Evolutionary conservation across 1,140 invertebrate genomes (phyloP).

Genomic region (Anadara kagoshimensis): DNA sequence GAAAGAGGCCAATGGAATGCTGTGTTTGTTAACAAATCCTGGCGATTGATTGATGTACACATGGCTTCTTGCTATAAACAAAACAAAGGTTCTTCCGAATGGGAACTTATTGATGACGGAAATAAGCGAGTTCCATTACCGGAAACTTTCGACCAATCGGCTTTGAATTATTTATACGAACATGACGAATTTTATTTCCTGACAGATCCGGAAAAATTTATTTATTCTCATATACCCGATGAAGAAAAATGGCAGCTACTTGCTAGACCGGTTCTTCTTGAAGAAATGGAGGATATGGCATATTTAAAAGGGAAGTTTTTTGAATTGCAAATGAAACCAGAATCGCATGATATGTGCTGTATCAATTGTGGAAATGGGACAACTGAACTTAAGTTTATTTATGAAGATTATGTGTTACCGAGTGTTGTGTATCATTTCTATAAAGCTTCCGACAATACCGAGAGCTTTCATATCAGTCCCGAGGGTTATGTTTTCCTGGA

Average conservation of each 20-base stretch:
- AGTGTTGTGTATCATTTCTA: slow-evolving; percentile 48
- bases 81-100: slow-evolving; percentile 38
- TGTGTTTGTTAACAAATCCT: slow-evolving; percentile 46
- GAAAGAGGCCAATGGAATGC: slow-evolving; percentile 45
- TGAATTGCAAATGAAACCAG: slow-evolving; percentile 38
- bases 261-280: slow-evolving; percentile 44
- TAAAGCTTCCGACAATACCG: slow-evolving; percentile 27
- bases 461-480: slow-evolving; percentile 16
- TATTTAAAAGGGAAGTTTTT: slow-evolving; percentile 50
- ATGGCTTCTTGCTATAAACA: slow-evolving; percentile 43
- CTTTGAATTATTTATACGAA: slow-evolving; percentile 40
- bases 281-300: slow-evolving; percentile 47
- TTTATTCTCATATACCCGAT: slow-evolving; percentile 76
- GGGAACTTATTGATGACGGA: slow-evolving; percentile 54
- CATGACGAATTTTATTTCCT: slow-evolving; percentile 73
- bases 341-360: slow-evolving; percentile 35
- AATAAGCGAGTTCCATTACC: slow-evolving; percentile 20
- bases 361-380: slow-evolving; percentile 40
- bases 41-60: slow-evolving; percentile 52
- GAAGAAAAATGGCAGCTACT: slow-evolving; percentile 60
- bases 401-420: slow-evolving; percentile 29
- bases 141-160: slow-evolving; percentile 26
- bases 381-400: slow-evolving; percentile 26
- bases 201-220: slow-evolving; percentile 75
- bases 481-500: slow-evolving; percentile 54